These are phyloP conservation scores for Alligator mississippiensis DNA, from an alignment of 2,113 vertebrate genomes.

Conservation along the genomic window DNA sequence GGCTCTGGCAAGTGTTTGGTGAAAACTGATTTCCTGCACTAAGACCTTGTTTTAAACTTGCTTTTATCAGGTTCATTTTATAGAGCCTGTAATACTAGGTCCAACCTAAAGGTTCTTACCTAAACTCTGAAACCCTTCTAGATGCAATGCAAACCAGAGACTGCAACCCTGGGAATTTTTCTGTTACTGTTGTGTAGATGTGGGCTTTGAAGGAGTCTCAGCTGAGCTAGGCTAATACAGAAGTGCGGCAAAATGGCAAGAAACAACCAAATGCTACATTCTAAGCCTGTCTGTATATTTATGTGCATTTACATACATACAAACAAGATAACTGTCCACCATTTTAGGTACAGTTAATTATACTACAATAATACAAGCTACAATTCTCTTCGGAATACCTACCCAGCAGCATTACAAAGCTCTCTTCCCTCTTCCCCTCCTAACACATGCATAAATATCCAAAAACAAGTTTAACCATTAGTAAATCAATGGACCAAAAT, in stretches of 20 bases:
- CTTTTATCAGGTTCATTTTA: neutral
- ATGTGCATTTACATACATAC: neutral
- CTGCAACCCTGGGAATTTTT: neutral
- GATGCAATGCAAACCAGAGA: neutral
- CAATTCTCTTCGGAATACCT: neutral
- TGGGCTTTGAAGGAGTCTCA: neutral
- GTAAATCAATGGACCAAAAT: neutral
- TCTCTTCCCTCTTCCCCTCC: neutral
- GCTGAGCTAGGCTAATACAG: accelerated
- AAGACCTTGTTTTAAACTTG: neutral
- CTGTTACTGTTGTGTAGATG: neutral
- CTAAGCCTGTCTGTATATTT: neutral
- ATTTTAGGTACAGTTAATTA: neutral
- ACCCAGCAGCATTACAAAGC: neutral
- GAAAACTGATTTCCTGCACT: neutral
- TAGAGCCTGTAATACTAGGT: neutral
- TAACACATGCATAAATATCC: neutral
- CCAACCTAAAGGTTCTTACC: neutral
- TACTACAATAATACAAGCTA: neutral
- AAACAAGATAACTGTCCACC: neutral
- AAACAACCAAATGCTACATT: neutral
- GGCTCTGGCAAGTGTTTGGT: neutral
- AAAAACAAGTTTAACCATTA: neutral
- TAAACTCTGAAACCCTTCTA: neutral
- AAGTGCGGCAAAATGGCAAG: neutral